Evolutionary conservation across 1,140 invertebrate species (phyloP), one percentile per base, ranked within the genome.

Genomic region (Calliphora vicina): DNA sequence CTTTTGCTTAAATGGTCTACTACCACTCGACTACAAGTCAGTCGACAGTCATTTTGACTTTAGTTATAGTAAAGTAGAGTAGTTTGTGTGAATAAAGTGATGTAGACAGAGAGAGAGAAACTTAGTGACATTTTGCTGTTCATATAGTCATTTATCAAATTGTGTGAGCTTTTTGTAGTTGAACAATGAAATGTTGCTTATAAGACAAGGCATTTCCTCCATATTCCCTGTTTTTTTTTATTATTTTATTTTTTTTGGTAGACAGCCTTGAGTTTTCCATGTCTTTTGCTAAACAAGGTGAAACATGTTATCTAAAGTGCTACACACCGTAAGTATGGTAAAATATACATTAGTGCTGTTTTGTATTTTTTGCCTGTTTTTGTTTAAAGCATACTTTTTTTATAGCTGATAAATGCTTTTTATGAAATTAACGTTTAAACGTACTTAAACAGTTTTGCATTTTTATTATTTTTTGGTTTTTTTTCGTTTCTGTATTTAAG

Each of bases 71-170:
- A n/a, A 6, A 25, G 13, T 42, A 12, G 29, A 13, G 25, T 23
- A 74, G 73, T 42, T 35, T 13, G 29, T 29, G 29, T n/a, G n/a
- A n/a, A n/a, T n/a, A n/a, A n/a, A n/a, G n/a, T n/a, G n/a, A n/a
- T n/a, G n/a, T n/a, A n/a, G n/a, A n/a, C n/a, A n/a, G n/a, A n/a
- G n/a, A n/a, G n/a, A n/a, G n/a, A n/a, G 35, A 78, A 45, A 78
- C 74, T n/a, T 35, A 78, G 42, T 78, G 74, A 78, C 74, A 78
- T 78, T 78, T 78, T 78, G 74, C 74, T 45, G 74, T 78, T 78
- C 74, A 78, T 78, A 78, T 25, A 45, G 74, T 78, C 74, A 78
- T 78, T 78, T 78, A 78, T 78, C 74, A 78, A 45, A 45, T 2
- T 43, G 74, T 50, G 20, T 67, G n/a, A 10, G 2, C 50, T 57